Conservation (phyloP, 2,797 vertebrate species). For the Sebastes wilsoni region DNA sequence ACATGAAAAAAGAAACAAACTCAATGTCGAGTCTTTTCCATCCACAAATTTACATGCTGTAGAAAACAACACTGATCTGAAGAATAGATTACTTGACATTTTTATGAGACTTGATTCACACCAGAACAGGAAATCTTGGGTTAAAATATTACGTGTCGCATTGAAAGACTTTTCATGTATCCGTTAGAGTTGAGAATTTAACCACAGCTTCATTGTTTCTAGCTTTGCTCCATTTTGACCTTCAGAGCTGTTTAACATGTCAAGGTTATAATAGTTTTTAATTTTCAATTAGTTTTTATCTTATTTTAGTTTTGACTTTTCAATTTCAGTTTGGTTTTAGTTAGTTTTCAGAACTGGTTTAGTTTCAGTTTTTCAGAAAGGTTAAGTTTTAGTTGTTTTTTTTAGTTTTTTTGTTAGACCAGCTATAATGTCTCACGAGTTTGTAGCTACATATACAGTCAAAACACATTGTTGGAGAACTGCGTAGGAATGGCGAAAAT, state of each 20-base stretch:
- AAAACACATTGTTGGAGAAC: too few relatives aligned
- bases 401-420: too few relatives aligned
- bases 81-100: not conserved
- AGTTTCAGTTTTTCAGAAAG: too few relatives aligned
- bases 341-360: too few relatives aligned
- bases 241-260: not conserved
- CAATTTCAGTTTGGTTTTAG: too few relatives aligned
- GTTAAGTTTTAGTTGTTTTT: too few relatives aligned
- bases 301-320: too few relatives aligned
- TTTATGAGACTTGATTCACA: not conserved
- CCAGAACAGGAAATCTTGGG: not conserved
- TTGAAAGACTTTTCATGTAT: not conserved
- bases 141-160: not conserved
- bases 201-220: not conserved
- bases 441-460: too few relatives aligned
- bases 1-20: not conserved
- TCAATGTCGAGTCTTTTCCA: not conserved
- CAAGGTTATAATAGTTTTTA: too few relatives aligned
- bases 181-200: not conserved
- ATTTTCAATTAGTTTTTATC: too few relatives aligned
- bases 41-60: conserved; percentile 1
- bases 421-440: too few relatives aligned
- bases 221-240: conserved; percentile 4
- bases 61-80: conserved; percentile 22
- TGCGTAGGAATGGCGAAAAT: too few relatives aligned